Base-by-base conservation (phyloP, 2,888 invertebrate genomes). In the Drosophila lutescens region DNA sequence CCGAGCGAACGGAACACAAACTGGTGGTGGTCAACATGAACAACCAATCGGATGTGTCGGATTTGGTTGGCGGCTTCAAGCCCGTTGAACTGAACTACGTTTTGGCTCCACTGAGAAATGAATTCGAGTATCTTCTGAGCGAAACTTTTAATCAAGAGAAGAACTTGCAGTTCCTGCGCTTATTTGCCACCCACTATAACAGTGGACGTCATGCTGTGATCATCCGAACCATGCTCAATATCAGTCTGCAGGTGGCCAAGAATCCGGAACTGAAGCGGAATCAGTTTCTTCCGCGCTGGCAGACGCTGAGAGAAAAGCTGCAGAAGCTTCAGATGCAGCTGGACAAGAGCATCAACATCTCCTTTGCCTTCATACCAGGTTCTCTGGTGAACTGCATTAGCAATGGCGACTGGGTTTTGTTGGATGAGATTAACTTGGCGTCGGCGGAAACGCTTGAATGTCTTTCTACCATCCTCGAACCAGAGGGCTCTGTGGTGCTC, bases 341-440 rank as follows among this genome's bases (percentile, higher is more conserved):
- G 0, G 95, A 95, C 84, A 91, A 92, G 92, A 94, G 91, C n/a
- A 91, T 91, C 1, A 92, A 92, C 51, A 91, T 92, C 38, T 92
- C 92, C 0, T 99, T 99, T 91, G 95, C 97, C 0, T 99, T 98
- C 85, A 96, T 98, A 76, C 97, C 98, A 92, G 99, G 99, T 1
- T 97, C 97, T 62, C 93, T 99, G 76, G 96, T 99, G 13, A 96
- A 96, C 91, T 99, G 99, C 2, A 94, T 99, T 88, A 95, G 95
- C 90, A 94, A 96, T 86, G 99, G 99, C 0, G 94, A 98, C 83
- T 99, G 99, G 99, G 96, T 99, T 23, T 93, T 99, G 44, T 92
- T 99, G 56, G 99, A 99, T 90, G 99, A 99, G 94, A 99, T 99
- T 58, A 99, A 99, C 93, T 94, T 99, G 83, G 99, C 99, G 0